Evolutionary conservation across 92 coral and sea anemone genomes (phyloP).

Genomic region (Plumapathes pennacea): DNA sequence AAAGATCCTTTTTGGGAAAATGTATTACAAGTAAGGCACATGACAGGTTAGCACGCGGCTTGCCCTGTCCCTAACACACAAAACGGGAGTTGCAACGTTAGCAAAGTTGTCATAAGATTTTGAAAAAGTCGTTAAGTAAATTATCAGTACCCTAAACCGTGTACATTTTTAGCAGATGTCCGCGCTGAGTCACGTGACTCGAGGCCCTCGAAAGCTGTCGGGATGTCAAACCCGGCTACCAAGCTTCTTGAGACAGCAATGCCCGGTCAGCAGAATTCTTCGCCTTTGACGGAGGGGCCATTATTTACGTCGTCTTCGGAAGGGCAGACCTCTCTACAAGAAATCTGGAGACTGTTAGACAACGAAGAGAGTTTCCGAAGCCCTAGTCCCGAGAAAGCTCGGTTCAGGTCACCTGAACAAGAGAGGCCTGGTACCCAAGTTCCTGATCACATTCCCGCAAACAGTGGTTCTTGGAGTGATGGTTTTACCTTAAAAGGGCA

Average conservation of each 20-base stretch:
- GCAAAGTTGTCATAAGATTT: too few relatives aligned
- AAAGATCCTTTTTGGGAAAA: too few relatives aligned
- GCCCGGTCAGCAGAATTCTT: conserved; percentile 55
- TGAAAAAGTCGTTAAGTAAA: too few relatives aligned
- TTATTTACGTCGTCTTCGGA: conserved; percentile 92
- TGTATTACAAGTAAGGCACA: too few relatives aligned
- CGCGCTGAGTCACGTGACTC: too few relatives aligned
- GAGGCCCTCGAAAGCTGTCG: too few relatives aligned
- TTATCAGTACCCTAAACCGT: too few relatives aligned
- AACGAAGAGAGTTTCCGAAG: conserved; percentile 87
- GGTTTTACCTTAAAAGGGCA: conserved; percentile 85
- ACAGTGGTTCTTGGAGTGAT: conserved; percentile 45
- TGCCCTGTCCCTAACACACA: too few relatives aligned
- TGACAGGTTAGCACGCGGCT: too few relatives aligned
- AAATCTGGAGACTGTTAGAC: conserved; percentile 94
- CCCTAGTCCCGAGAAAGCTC: conserved; percentile 61
- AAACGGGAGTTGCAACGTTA: too few relatives aligned
- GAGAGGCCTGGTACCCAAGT: conserved; percentile 20
- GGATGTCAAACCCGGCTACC: too few relatives aligned
- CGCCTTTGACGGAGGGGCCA: conserved; percentile 51
- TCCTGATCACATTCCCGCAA: conserved; percentile 71
- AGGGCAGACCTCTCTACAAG: conserved; percentile 90
- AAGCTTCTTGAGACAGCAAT: conserved; percentile 35
- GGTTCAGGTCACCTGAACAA: conserved; percentile 28
- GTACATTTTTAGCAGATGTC: too few relatives aligned